Percentiles rank a stretch among this genome's conserved stretches.
These are phyloP conservation scores for Taphrorychus bicolor DNA, from an alignment of 2,888 invertebrate species.

Conservation along the genomic window DNA sequence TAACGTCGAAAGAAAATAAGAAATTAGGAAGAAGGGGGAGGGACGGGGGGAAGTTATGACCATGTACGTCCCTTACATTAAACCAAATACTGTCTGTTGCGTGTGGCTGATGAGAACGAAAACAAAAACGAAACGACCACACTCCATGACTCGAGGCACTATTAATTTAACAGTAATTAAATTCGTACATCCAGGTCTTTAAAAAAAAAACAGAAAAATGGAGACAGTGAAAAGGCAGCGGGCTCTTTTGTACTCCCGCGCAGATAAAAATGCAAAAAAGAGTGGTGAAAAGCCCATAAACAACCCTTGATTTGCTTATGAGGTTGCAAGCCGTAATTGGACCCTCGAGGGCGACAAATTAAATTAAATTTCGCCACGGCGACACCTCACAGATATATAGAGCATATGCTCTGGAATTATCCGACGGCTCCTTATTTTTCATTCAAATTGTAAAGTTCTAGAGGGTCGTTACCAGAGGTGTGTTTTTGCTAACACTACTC, in stretches of 20 bases:
- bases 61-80: too few species aligned
- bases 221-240: constrained; percentile 28
- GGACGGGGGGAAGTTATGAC: too few species aligned
- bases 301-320: constrained; percentile 40
- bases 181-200: constrained; percentile 21
- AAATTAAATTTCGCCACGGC: constrained; percentile 35
- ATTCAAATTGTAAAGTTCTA: not conserved
- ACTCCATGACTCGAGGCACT: not conserved
- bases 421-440: not conserved
- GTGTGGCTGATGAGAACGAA: not conserved
- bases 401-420: constrained; percentile 1
- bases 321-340: constrained; percentile 37
- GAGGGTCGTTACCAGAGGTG: not conserved
- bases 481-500: too few species aligned
- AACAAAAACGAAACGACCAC: not conserved
- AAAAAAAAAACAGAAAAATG: constrained; percentile 30
- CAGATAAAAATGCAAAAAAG: constrained; percentile 31
- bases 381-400: constrained; percentile 24
- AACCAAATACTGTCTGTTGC: too few species aligned
- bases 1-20: too few species aligned
- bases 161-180: constrained; percentile 27
- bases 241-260: constrained; percentile 15
- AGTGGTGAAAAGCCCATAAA: constrained; percentile 39
- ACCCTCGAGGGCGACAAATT: constrained; percentile 38
- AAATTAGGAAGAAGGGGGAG: too few species aligned